phyloP scores from a whole-genome alignment of 2,797 vertebrate species.

The Vireo griseus region DNA sequence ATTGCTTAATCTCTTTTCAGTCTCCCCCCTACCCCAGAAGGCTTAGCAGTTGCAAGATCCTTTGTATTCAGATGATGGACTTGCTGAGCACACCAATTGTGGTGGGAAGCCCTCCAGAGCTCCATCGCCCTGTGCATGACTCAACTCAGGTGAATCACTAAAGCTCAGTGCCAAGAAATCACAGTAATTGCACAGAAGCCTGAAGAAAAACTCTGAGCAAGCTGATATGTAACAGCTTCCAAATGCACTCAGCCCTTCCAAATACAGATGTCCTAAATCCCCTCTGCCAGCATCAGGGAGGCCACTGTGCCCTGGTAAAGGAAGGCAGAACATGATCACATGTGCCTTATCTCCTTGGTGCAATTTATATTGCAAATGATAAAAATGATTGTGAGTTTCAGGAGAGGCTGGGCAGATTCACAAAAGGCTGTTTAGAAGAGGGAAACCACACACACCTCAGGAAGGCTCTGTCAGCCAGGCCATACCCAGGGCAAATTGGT shows the following conservation, averaged over 20 bases:
- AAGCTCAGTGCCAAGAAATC: not conserved
- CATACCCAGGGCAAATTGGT: not conserved
- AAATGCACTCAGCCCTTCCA: not conserved
- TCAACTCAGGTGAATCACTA: slow-evolving; percentile 40
- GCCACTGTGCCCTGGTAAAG: not conserved
- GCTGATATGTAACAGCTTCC: not conserved
- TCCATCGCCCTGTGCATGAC: not conserved
- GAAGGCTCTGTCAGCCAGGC: not conserved
- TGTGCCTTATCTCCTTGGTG: not conserved
- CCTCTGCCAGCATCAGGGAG: not conserved
- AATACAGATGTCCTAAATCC: not conserved
- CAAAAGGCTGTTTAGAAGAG: not conserved
- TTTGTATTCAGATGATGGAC: not conserved
- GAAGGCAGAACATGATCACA: not conserved
- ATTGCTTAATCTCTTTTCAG: not conserved
- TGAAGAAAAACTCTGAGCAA: not conserved
- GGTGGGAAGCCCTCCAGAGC: slow-evolving; percentile 11
- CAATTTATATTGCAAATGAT: not conserved
- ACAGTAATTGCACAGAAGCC: not conserved
- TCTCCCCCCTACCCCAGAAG: not conserved
- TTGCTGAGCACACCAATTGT: not conserved
- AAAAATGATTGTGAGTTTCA: not conserved
- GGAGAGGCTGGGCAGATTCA: not conserved
- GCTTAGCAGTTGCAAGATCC: not conserved
- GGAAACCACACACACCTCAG: not conserved